Base-by-base conservation (phyloP, 2,888 invertebrate species). In the Drosophila tanythrix region DNA sequence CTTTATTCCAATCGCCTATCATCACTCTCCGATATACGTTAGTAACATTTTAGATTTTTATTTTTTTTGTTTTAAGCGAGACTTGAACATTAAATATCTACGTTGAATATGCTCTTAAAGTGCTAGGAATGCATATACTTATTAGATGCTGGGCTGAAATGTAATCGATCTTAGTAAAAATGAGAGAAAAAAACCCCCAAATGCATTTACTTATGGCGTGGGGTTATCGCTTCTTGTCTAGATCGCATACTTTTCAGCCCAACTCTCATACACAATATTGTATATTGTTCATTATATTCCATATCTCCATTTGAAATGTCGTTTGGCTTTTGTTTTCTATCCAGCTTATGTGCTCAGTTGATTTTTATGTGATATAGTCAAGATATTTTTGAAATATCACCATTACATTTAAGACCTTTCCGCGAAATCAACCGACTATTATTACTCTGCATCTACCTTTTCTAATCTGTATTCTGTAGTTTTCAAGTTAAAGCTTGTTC, bases 401-500 rank as follows among this genome's bases (percentile, higher is more conserved):
- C 48, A 36, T 25, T 43, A 31, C 13, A 27, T 36, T 46, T 13
- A 43, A 59, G 40, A n/a, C 56, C 21, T 66, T 36, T 46, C 38
- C 66, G n/a, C 58, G 38, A 61, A 38, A 60, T 61, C 43, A 56
- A 69, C 25, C 33, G 25, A 62, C 29, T 58, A 71, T 31, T 35
- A n/a, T 52, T 29, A 48, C 29, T 60, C 53, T 52, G 7, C 46
- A 25, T 38, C 46, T 52, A 43, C 29, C 35, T 55, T 66, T 31
- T 36, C 25, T 57, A 43, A 31, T 43, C 40, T 13, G n/a, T 66
- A 21, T 62, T 58, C 53, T 50, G 36, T 69, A 40, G 63, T 58
- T 59, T 43, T 79, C 71, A 64, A 80, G 70, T 78, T 78, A 78
- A 78, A 78, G 77, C 77, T 80, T 78, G 27, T 55, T 31, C 52